A percentile compares a stretch with the other conserved stretches of the same genome.
Conservation (phyloP, 1,140 invertebrate species). For the Pachypsylla venusta region DNA sequence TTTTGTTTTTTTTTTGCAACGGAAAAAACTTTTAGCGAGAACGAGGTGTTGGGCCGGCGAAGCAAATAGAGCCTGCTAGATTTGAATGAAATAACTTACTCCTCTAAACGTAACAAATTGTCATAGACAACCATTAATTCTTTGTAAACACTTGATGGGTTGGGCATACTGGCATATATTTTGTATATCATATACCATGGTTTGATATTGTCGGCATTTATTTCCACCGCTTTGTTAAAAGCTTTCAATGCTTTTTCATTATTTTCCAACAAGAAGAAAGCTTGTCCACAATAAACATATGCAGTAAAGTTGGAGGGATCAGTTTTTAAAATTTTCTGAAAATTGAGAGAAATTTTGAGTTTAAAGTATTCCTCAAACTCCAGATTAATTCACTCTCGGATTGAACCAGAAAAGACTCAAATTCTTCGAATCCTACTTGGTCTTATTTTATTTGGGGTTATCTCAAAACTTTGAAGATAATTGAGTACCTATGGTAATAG, state of each 20-base stretch:
- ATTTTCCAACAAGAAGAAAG: background rate
- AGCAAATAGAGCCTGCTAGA: too few species aligned
- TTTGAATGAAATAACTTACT: too few species aligned
- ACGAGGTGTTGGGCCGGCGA: too few species aligned
- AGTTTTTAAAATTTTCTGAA: slow-evolving; percentile 1
- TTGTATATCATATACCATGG: background rate
- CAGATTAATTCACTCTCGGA: background rate
- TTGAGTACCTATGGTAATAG: background rate
- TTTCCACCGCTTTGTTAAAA: background rate
- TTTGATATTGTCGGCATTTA: background rate
- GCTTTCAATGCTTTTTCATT: slow-evolving; percentile 4
- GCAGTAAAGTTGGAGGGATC: background rate
- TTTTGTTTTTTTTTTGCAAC: too few species aligned
- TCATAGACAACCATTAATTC: background rate
- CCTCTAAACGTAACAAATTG: background rate
- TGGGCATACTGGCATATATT: background rate
- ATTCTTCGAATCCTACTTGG: background rate
- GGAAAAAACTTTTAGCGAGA: too few species aligned
- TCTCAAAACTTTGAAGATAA: background rate
- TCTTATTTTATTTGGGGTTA: background rate
- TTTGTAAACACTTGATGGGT: background rate
- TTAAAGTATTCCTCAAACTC: background rate
- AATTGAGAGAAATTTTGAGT: background rate
- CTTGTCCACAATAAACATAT: slow-evolving; percentile 3
- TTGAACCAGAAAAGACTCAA: background rate